Base-by-base conservation (phyloP, 2,797 vertebrate genomes). In the Amblyopsis hoosieri region DNA sequence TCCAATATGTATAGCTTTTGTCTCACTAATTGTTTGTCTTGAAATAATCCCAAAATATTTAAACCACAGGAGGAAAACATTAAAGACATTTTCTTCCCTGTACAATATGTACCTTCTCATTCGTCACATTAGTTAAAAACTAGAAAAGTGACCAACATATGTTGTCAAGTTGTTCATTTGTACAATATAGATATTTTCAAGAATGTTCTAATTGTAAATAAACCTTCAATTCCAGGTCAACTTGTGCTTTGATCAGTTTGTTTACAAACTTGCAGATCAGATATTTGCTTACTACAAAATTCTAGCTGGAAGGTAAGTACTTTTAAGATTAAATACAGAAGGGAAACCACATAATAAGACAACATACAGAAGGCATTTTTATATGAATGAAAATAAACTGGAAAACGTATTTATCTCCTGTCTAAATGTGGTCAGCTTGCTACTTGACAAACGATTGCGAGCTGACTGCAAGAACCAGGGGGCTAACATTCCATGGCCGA, bases 271-370 rank as follows among this genome's bases (percentile, higher is more conserved):
- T 68, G 97, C 97, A 10, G 97, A 99, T 87, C 97, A 99, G 83
- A 98, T 99, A 83, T 99, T 99, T 90, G 96, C 91, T 0, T 97
- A 99, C 87, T 99, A 98, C 87, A 99, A 99, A 84, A 93, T 96
- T 65, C 93, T 98, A 82, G 97, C 97, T 10, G 97, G 97, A 91
- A 98, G 97, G 97, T 98, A 83, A 9, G 72, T 89, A 14, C 37
- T 42, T 42, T 42, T 42, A 10, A 29, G 37, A 9, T 8, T 9
- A 42, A 42, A 42, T 42, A 42, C 37, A 42, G 37, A 42, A 42
- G 37, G 7, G 8, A 9, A 2, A 42, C 37, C 37, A 42, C 9
- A 29, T 29, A 4, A 23, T 42, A 10, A 42, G 37, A 42, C 37
- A 8, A 42, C 37, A 42, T 42, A 10, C 8, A 42, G 37, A 42